A percentile compares a stretch with the other conserved stretches of the same genome.
phyloP scores from a whole-genome alignment of 2,888 invertebrate genomes.

The Spilarctia lutea region DNA sequence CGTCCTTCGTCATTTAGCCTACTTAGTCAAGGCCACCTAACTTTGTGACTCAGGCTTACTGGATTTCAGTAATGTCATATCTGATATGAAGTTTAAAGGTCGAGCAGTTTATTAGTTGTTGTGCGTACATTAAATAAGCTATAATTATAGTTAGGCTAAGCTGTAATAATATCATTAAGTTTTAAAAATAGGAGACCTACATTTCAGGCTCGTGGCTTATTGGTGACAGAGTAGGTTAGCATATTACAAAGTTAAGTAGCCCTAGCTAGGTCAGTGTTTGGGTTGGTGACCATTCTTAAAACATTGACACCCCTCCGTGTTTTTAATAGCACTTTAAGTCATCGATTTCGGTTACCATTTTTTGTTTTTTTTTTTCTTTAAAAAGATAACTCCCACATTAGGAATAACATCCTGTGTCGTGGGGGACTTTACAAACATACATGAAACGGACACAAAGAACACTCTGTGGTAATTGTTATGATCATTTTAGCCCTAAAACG shows the following conservation, averaged over 20 bases:
- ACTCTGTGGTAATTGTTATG: too few relatives aligned
- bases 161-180: neutral
- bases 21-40: conserved; percentile 36
- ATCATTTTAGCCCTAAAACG: too few relatives aligned
- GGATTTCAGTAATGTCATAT: conserved; percentile 6
- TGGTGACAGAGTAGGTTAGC: neutral
- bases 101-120: neutral
- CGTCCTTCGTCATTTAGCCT: conserved; percentile 37
- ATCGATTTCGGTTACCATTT: too few relatives aligned
- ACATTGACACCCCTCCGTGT: too few relatives aligned
- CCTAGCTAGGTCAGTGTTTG: too few relatives aligned
- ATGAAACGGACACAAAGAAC: too few relatives aligned
- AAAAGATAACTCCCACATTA: too few relatives aligned
- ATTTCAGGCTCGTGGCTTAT: neutral
- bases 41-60: conserved; percentile 25
- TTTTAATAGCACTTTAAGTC: too few relatives aligned
- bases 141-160: neutral
- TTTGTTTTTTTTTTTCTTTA: too few relatives aligned
- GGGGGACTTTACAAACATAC: too few relatives aligned
- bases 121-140: neutral
- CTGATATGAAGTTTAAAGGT: neutral
- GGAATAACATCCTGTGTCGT: too few relatives aligned
- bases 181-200: neutral
- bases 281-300: too few relatives aligned
- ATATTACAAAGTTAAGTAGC: neutral